Evolutionary conservation across 2,113 vertebrate genomes (phyloP).

Genomic region (Lagopus muta): DNA sequence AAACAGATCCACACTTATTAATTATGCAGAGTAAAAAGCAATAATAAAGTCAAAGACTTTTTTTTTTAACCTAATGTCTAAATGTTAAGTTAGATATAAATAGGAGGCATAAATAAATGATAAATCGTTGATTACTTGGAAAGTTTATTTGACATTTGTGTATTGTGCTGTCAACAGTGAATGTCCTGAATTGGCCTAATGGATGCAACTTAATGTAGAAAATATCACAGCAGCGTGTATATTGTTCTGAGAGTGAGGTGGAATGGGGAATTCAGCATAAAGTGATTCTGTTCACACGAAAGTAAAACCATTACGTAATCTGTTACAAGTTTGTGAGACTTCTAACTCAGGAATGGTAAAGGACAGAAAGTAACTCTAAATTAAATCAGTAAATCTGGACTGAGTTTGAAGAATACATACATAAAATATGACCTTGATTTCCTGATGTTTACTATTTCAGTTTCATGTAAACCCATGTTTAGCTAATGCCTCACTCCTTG

Average conservation of each 20-base stretch:
- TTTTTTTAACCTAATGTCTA: constrained; percentile 4
- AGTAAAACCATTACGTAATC: neutral
- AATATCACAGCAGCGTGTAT: neutral
- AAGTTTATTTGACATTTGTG: constrained; percentile 36
- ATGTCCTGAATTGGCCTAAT: constrained; percentile 34
- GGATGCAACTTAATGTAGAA: neutral
- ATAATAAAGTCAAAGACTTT: constrained; percentile 30
- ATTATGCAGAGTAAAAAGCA: constrained; percentile 32
- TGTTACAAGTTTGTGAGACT: neutral
- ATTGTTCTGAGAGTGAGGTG: neutral
- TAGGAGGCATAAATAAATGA: constrained; percentile 64
- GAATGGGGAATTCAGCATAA: neutral
- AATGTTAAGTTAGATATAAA: constrained; percentile 40
- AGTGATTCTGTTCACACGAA: neutral
- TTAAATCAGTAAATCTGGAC: neutral
- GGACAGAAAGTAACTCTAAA: neutral
- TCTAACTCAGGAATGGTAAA: neutral
- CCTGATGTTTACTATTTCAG: neutral
- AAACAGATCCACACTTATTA: neutral
- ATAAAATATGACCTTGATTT: neutral
- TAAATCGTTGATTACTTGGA: constrained; percentile 44
- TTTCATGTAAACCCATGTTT: neutral
- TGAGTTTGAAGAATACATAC: neutral
- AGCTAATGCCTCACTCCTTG: neutral
- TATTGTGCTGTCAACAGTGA: neutral